Evolutionary conservation across 2,797 vertebrate species (phyloP).

Genomic region (Parauchenoglanis punctatus): DNA sequence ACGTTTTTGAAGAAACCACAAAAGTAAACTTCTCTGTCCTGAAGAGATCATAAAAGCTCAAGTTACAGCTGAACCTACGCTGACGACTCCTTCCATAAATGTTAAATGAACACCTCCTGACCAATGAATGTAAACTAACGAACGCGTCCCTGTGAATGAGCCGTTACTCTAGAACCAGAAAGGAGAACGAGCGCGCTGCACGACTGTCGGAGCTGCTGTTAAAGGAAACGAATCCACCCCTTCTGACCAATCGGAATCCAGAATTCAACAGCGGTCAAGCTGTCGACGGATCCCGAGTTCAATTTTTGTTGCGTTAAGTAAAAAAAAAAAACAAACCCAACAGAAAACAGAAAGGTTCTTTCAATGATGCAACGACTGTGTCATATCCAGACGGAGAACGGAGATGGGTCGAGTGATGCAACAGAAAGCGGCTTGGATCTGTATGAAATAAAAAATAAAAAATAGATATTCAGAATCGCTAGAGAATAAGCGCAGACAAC

Average conservation of each 20-base stretch:
- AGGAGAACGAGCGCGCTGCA: neutral
- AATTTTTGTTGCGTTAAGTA: no score
- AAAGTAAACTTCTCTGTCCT: neutral
- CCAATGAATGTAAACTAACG: neutral
- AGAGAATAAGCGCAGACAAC: neutral
- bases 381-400: conserved; percentile 25
- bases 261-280: no score
- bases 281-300: neutral
- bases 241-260: neutral
- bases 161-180: neutral
- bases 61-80: neutral
- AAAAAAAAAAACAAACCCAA: no score
- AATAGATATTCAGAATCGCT: neutral
- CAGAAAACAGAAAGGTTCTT: neutral
- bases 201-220: neutral
- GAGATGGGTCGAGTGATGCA: conserved; percentile 31
- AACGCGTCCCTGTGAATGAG: neutral
- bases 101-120: neutral
- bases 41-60: neutral
- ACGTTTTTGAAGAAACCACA: neutral
- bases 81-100: neutral
- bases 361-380: conserved; percentile 12
- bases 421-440: conserved; percentile 20
- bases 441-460: neutral
- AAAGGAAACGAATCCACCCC: neutral